A percentile compares a stretch with the other conserved stretches of the same genome.
These are phyloP conservation scores for Stenurella melanura DNA, from an alignment of 2,888 invertebrate genomes.

Conservation along the genomic window DNA sequence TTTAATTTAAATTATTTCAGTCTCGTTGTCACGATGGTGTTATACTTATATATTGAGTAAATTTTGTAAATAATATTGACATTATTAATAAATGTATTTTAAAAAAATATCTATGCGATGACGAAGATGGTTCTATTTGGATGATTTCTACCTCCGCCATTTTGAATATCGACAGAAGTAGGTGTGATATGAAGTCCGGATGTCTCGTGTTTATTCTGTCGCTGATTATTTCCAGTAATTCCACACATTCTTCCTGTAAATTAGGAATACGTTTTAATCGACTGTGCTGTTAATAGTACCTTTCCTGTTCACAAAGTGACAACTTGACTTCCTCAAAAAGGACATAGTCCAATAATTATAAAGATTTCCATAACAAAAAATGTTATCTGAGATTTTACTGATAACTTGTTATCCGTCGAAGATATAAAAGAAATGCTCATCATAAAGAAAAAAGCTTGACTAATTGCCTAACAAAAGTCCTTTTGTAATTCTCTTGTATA, in stretches of 20 bases:
- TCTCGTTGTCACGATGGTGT: slow-evolving; percentile 69
- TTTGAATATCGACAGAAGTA: slow-evolving; percentile 92
- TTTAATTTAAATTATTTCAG: slow-evolving; percentile 55
- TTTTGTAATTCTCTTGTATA: too few species aligned
- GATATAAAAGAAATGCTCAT: too few species aligned
- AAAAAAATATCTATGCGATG: slow-evolving; percentile 52
- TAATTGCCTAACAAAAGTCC: too few species aligned
- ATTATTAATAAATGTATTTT: slow-evolving; percentile 55
- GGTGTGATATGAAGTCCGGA: slow-evolving; percentile 89
- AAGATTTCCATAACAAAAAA: too few species aligned
- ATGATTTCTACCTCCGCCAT: slow-evolving; percentile 94
- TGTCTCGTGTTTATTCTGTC: slow-evolving; percentile 90
- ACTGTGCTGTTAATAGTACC: not conserved
- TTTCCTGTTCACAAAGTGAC: too few species aligned
- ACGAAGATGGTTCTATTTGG: slow-evolving; percentile 81
- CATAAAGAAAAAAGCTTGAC: too few species aligned
- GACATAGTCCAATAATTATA: too few species aligned
- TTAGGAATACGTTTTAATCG: slow-evolving; percentile 12
- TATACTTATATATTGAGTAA: slow-evolving; percentile 46
- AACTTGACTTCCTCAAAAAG: too few species aligned
- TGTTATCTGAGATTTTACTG: too few species aligned
- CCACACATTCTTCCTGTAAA: slow-evolving; percentile 89
- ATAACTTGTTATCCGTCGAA: too few species aligned
- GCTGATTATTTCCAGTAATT: slow-evolving; percentile 86
- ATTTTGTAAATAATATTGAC: slow-evolving; percentile 55